phyloP scores from a whole-genome alignment of 37 sponge, comb jelly and placozoan genomes.

The Amphimedon queenslandica region DNA sequence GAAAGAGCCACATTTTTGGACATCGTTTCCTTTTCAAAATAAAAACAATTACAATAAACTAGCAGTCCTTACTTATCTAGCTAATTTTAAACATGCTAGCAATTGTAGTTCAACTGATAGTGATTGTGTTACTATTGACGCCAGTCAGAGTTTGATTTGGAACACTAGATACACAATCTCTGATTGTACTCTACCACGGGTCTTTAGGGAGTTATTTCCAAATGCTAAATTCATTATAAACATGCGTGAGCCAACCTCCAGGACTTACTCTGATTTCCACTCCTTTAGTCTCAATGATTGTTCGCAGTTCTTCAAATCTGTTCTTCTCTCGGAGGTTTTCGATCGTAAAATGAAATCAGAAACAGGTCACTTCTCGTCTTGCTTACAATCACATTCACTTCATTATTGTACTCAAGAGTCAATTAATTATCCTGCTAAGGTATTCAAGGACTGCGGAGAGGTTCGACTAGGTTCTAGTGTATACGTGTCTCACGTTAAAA shows the following conservation, averaged over 20 bases:
- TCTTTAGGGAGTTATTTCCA: slow-evolving; percentile 12
- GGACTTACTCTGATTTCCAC: slow-evolving; percentile 49
- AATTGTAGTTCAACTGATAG: not conserved
- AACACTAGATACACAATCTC: not conserved
- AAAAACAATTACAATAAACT: not conserved
- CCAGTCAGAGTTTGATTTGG: not conserved
- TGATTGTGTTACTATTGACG: not conserved
- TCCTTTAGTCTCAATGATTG: slow-evolving; percentile 21
- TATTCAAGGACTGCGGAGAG: not conserved
- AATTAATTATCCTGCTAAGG: not conserved
- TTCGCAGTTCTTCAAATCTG: not conserved
- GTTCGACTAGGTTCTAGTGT: slow-evolving; percentile 39
- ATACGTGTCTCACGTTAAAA: slow-evolving; percentile 33
- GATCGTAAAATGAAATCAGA: not conserved
- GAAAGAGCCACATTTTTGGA: slow-evolving; percentile 72
- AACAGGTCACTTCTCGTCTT: not conserved
- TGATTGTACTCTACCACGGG: not conserved
- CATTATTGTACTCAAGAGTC: not conserved
- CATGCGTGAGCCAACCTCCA: slow-evolving; percentile 42
- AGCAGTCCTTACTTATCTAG: not conserved
- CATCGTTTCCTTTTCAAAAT: not conserved
- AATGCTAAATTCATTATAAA: slow-evolving; percentile 46
- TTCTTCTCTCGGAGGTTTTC: not conserved
- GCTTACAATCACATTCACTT: not conserved
- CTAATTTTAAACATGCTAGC: too few species aligned